Evolutionary conservation across 2,888 invertebrate genomes (phyloP), one percentile per base, ranked within the genome.

Genomic region (Merodon equestris): DNA sequence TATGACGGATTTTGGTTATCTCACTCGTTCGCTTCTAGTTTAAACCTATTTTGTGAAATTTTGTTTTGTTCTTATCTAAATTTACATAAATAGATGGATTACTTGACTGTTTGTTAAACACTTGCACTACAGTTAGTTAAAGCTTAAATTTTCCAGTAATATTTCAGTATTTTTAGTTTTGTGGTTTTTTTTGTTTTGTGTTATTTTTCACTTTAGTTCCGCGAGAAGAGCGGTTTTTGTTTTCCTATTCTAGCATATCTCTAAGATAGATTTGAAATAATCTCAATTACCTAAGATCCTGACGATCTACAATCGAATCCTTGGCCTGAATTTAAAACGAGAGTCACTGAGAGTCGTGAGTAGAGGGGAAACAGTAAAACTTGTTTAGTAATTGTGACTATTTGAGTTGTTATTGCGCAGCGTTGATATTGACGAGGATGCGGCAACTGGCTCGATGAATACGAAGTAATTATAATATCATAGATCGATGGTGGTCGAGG

Each of bases 381-480:
- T 57, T 66, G 36, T 38, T 58, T 76, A 71, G 44, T 60, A 68
- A 73, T 67, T 79, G 61, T 81, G 73, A 73, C 70, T 75, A 68
- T 58, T 81, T 64, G 77, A 71, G 53, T 75, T 83, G 44, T 75
- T 81, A 13, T 53, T 54, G 13, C 73, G 79, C 48, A 67, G 57
- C 38, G 53, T 13, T 44, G 54, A 57, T 45, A 66, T 38, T 17
- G 60, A 36, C n/a, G 44, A 47, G 57, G 71, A 71, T 48, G 51
- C 70, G 50, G 77, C 81, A 70, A 85, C 84, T 42, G 87, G 86
- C 48, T 82, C 76, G 53, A 83, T 82, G 57, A 72, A 84, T 50
- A 84, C 84, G 81, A 84, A 81, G 67, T 85, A 86, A 71, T 88
- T 88, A 82, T 87, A 87, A 87, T 87, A 88, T 89, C 89, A 89